Evolutionary conservation across 2,797 vertebrate genomes (phyloP).

Genomic region (Pipistrellus nathusii): DNA sequence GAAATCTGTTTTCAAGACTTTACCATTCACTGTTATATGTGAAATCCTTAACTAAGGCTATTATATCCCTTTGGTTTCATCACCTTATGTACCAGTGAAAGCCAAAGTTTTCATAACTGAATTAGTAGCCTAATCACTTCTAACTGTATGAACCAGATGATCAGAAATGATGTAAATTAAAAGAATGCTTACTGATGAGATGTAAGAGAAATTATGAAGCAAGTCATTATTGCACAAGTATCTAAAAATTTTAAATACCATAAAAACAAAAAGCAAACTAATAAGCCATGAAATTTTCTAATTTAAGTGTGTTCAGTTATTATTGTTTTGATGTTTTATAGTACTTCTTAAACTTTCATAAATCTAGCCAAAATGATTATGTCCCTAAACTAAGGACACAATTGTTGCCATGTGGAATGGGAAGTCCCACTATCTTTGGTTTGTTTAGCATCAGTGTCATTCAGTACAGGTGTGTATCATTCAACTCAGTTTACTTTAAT

Average conservation of each 20-base stretch:
- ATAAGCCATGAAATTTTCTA: background rate
- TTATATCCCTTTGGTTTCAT: conserved; percentile 22
- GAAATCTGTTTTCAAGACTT: conserved; percentile 55
- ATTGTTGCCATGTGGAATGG: background rate
- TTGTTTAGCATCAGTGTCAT: background rate
- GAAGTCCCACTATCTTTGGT: background rate
- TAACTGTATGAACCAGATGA: conserved; percentile 18
- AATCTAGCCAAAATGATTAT: conserved; percentile 25
- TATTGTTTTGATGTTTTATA: conserved; percentile 49
- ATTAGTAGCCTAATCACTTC: background rate
- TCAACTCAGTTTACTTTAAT: conserved; percentile 18
- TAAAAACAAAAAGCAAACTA: conserved; percentile 18
- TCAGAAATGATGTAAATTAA: conserved; percentile 33
- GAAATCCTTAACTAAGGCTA: conserved; percentile 16
- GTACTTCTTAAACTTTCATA: conserved; percentile 34
- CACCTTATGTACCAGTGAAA: conserved; percentile 19
- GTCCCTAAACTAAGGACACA: background rate
- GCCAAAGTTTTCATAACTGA: conserved; percentile 48
- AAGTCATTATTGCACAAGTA: conserved; percentile 40
- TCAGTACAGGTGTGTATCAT: background rate
- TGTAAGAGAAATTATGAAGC: conserved; percentile 32
- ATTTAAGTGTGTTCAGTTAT: conserved; percentile 37
- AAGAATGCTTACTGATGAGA: conserved; percentile 46
- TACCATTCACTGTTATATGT: conserved; percentile 13
- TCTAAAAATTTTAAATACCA: background rate